Evolutionary conservation across 2,113 vertebrate species (phyloP).

Genomic region (Silurus meridionalis): DNA sequence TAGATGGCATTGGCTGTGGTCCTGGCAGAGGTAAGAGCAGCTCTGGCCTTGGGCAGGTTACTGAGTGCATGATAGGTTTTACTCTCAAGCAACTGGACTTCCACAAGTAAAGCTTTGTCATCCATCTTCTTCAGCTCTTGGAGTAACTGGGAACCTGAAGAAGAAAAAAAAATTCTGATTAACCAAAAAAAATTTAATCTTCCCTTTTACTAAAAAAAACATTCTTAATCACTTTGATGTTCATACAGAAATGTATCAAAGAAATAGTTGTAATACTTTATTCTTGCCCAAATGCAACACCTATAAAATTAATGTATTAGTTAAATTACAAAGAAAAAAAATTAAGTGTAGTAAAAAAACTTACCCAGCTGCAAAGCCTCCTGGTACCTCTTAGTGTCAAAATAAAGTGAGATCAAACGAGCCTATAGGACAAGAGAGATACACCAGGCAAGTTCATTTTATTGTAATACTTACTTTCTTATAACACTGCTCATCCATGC

Average conservation of each 20-base stretch:
- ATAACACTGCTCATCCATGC: not conserved
- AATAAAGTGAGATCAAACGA: constrained; percentile 95
- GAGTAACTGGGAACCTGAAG: constrained; percentile 87
- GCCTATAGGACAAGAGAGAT: constrained; percentile 71
- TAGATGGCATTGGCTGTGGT: constrained; percentile 99
- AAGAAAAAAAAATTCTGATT: not conserved
- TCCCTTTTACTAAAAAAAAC: not conserved
- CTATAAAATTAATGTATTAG: not conserved
- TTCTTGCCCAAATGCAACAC: not conserved
- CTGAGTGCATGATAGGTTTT: constrained; percentile 98
- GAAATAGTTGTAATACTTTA: not conserved
- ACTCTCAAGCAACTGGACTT: constrained; percentile 96
- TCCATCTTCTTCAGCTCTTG: constrained; percentile 99
- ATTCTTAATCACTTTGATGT: not conserved
- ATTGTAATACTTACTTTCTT: not conserved
- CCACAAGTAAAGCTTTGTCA: constrained; percentile 97
- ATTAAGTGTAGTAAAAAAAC: constrained; percentile 6
- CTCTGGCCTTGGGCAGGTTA: constrained; percentile 96
- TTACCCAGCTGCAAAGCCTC: constrained; percentile 95
- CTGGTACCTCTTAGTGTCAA: constrained; percentile 96
- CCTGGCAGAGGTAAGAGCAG: constrained; percentile 95
- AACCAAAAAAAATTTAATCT: not conserved
- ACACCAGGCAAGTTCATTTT: not conserved
- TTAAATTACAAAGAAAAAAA: not conserved
- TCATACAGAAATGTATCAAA: not conserved